Evolutionary conservation across 2,888 invertebrate genomes (phyloP), one percentile per base, ranked within the genome.

Genomic region (Trilocha varians): DNA sequence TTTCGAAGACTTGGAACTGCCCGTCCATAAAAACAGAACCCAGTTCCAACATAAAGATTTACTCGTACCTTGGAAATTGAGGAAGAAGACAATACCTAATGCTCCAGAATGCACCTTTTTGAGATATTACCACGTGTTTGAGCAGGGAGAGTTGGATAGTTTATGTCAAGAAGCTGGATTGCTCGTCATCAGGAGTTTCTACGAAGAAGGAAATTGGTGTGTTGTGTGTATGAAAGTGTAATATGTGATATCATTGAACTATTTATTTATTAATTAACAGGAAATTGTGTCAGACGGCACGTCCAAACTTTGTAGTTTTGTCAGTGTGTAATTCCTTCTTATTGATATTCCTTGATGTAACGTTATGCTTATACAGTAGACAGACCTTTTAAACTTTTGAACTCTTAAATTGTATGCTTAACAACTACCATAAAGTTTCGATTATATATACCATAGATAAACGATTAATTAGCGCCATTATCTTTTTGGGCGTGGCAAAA

Each of bases 191-290:
- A 79, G 88, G 17, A 90, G 89, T 57, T 99, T 95, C 73, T 98
- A 98, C 62, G 98, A 98, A 73, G 94, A 98, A 74, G 99, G 99
- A 0, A 99, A 99, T 72, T 97, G 98, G 95, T 98, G 97, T 85
- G 89, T 94, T 25, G 82, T 94, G 53, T 89, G 96, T 61, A 83
- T 89, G 65, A 95, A 93, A 85, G 63, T 68, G 53, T 65, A 67
- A 68, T 49, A 36, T 45, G 42, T n/a, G 32, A 15, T 43, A 34
- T 13, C 8, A 6, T 6, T 2, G 11, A 25, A 4, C 11, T 25
- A 18, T 6, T 6, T 18, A 1, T 18, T 5, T 5, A 18, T 18
- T 6, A 6, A 5, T 5, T 18, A 5, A 6, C 18, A 18, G 18
- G 5, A 18, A n/a, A 6, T 18, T 18, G 5, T 18, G 18, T 18